phyloP scores from a whole-genome alignment of 2,888 invertebrate genomes.

The Cyclophora punctaria region DNA sequence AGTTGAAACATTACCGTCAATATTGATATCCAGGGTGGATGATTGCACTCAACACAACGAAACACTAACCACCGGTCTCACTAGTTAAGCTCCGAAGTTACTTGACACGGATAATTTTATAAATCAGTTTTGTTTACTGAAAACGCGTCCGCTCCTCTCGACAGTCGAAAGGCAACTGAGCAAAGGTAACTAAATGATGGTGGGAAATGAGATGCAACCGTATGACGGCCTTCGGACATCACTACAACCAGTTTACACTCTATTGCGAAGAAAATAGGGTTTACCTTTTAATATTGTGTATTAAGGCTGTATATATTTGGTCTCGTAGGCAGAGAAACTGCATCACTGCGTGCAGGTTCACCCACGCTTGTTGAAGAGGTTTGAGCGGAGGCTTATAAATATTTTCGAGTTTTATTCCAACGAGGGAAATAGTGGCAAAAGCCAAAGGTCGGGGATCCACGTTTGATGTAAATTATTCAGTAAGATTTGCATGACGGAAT shows the following conservation, averaged over 20 bases:
- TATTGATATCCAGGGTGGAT: constrained; percentile 57
- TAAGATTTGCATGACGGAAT: too few relatives aligned
- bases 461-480: too few relatives aligned
- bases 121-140: constrained; percentile 13
- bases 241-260: constrained; percentile 31
- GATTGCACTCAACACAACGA: constrained; percentile 14
- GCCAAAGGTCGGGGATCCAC: too few relatives aligned
- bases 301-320: neutral
- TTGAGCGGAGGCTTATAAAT: too few relatives aligned
- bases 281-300: constrained; percentile 2
- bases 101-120: constrained; percentile 36
- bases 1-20: constrained; percentile 40
- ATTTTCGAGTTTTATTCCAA: too few relatives aligned
- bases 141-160: constrained; percentile 32
- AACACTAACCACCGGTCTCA: constrained; percentile 27
- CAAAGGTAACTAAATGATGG: constrained; percentile 19
- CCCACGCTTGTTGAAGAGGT: neutral
- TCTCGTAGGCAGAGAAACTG: neutral
- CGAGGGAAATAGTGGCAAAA: too few relatives aligned
- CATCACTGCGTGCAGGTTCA: neutral
- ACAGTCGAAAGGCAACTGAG: constrained; percentile 39
- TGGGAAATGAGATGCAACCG: constrained; percentile 36
- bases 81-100: constrained; percentile 39
- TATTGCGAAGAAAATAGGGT: constrained; percentile 22
- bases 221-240: constrained; percentile 28